phyloP scores from a whole-genome alignment of 2,113 vertebrate genomes.

The Cyprinodon brontotheroides region DNA sequence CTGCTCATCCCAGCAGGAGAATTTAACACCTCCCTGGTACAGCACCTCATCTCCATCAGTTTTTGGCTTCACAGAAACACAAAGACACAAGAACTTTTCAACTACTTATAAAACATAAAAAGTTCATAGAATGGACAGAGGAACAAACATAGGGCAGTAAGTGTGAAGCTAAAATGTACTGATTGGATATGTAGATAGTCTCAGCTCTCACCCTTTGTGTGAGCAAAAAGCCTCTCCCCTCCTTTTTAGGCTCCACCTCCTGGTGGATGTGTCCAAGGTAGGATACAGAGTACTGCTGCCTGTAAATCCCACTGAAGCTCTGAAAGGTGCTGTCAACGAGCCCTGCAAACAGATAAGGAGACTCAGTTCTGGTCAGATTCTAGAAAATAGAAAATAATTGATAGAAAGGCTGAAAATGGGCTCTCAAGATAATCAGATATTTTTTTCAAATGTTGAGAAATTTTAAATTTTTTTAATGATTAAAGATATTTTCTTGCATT shows the following conservation, averaged over 20 bases:
- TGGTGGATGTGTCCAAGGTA: conserved; percentile 85
- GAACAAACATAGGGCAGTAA: neutral
- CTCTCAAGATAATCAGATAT: neutral
- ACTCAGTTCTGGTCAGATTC: neutral
- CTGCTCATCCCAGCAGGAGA: conserved; percentile 81
- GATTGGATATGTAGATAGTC: neutral
- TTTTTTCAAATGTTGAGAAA: too few relatives aligned
- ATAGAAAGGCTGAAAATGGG: neutral
- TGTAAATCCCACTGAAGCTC: conserved; percentile 89
- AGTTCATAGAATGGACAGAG: neutral
- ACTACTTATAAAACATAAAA: too few relatives aligned
- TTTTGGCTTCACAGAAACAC: conserved; percentile 63
- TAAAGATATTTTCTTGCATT: neutral
- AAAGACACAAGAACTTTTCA: conserved; percentile 10
- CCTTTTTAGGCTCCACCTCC: conserved; percentile 86
- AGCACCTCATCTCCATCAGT: conserved; percentile 74
- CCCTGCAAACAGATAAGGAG: conserved; percentile 72
- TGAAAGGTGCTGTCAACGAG: conserved; percentile 84
- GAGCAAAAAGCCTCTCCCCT: conserved; percentile 80
- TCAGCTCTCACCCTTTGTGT: conserved; percentile 82
- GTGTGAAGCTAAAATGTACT: too few relatives aligned
- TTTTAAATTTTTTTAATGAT: neutral
- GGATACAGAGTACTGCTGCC: conserved; percentile 83
- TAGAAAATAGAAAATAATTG: neutral
- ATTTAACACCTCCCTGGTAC: conserved; percentile 80